phyloP scores from a whole-genome alignment of 2,113 vertebrate species.

The Crotalus viridis region DNA sequence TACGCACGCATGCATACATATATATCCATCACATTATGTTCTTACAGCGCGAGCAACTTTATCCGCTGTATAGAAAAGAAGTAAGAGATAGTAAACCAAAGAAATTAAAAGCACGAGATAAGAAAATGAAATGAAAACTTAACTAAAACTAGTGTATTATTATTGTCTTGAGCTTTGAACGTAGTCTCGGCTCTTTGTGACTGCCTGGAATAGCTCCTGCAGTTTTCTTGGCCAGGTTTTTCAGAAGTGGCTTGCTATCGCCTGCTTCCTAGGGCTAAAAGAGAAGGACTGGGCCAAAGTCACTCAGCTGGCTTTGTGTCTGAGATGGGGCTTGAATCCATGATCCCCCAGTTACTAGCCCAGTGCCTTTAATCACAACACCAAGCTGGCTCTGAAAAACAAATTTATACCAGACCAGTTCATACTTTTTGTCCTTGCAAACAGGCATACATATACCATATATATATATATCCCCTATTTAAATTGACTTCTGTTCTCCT shows the following conservation, averaged over 20 bases:
- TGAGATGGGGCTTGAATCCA: not conserved
- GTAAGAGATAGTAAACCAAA: not conserved
- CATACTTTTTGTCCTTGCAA: not conserved
- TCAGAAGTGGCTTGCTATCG: not conserved
- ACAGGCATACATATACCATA: not conserved
- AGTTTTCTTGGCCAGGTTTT: not conserved
- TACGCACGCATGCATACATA: not conserved
- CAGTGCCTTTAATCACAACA: not conserved
- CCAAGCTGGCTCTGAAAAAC: not conserved
- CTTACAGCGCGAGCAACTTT: not conserved
- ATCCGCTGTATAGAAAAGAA: not conserved
- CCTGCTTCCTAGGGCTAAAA: not conserved
- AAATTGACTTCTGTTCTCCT: not conserved
- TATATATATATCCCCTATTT: not conserved
- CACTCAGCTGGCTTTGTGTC: not conserved
- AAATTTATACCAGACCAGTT: not conserved
- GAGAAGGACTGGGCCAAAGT: not conserved
- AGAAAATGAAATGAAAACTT: not conserved
- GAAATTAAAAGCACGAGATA: not conserved
- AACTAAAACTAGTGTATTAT: not conserved
- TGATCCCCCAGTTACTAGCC: not conserved
- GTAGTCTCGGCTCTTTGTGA: not conserved
- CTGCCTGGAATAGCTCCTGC: not conserved
- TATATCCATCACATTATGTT: not conserved
- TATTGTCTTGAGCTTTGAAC: not conserved